phyloP scores from a whole-genome alignment of 2,888 invertebrate species.

The Liposcelis brunnea region DNA sequence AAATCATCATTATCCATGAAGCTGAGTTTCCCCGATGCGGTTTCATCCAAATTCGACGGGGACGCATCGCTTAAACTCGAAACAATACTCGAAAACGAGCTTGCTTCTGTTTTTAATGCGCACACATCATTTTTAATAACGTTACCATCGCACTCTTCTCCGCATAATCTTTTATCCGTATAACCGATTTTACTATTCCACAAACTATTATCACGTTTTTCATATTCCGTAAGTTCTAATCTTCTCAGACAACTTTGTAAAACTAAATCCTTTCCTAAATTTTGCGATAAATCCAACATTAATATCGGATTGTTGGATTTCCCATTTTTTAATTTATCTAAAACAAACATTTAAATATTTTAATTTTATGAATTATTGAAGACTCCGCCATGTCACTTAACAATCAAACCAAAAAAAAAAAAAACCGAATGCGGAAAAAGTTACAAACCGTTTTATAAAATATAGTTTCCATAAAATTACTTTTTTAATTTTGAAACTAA shows the following conservation, averaged over 20 bases:
- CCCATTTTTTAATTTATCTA: no score
- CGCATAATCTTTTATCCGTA: constrained; percentile 10
- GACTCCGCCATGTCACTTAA: no score
- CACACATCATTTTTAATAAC: constrained; percentile 27
- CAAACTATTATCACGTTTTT: constrained; percentile 11
- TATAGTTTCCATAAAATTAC: no score
- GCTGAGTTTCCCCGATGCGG: constrained; percentile 28
- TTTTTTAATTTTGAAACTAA: no score
- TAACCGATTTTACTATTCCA: constrained; percentile 6
- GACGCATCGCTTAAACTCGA: constrained; percentile 55
- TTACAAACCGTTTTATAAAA: no score
- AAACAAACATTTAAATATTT: no score
- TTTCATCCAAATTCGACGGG: constrained; percentile 25
- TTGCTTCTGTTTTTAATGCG: constrained; percentile 35
- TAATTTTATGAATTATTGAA: no score
- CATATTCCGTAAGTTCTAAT: constrained; percentile 16
- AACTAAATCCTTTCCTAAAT: constrained; percentile 7
- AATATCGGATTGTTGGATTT: no score
- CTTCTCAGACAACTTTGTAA: constrained; percentile 10
- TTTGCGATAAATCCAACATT: constrained; percentile 1
- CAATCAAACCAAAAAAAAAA: no score
- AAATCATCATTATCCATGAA: constrained; percentile 34
- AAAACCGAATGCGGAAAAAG: no score
- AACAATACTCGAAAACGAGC: constrained; percentile 49
- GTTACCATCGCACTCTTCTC: no score